Conservation (phyloP, 2,888 invertebrate species). For the Rhamnusium bicolor region DNA sequence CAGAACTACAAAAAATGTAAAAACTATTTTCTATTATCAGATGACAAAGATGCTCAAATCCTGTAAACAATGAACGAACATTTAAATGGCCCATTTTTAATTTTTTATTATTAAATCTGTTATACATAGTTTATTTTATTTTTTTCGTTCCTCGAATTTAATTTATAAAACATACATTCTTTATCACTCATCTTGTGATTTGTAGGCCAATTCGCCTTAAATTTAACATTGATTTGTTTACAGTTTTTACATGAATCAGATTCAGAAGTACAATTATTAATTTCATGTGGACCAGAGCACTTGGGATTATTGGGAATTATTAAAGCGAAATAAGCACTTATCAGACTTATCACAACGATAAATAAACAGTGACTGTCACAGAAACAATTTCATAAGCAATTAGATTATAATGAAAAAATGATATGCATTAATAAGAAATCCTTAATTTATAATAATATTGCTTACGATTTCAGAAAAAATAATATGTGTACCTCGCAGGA, state of each 20-base stretch:
- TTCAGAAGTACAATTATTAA: not conserved
- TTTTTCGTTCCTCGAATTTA: not conserved
- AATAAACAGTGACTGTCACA: no score
- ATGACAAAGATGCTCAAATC: not conserved
- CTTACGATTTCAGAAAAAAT: no score
- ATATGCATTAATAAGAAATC: no score
- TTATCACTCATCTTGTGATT: not conserved
- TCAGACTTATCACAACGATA: no score
- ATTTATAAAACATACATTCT: not conserved
- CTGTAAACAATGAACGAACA: not conserved
- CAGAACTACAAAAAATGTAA: not conserved
- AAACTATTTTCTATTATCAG: not conserved
- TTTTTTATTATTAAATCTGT: not conserved
- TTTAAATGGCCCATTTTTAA: not conserved
- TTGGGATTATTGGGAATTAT: no score
- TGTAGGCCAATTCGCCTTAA: not conserved
- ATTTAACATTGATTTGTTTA: slow-evolving; percentile 5
- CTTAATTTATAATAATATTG: no score
- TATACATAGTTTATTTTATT: not conserved
- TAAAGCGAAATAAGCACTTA: no score
- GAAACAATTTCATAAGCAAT: no score
- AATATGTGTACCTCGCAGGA: no score
- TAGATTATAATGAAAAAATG: no score
- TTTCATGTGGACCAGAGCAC: slow-evolving; percentile 10
- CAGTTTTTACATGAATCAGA: slow-evolving; percentile 4